Percentiles rank a stretch among this genome's conserved stretches.
Evolutionary conservation across 2,113 vertebrate genomes (phyloP).

Genomic region (Herpailurus yagouaroundi): DNA sequence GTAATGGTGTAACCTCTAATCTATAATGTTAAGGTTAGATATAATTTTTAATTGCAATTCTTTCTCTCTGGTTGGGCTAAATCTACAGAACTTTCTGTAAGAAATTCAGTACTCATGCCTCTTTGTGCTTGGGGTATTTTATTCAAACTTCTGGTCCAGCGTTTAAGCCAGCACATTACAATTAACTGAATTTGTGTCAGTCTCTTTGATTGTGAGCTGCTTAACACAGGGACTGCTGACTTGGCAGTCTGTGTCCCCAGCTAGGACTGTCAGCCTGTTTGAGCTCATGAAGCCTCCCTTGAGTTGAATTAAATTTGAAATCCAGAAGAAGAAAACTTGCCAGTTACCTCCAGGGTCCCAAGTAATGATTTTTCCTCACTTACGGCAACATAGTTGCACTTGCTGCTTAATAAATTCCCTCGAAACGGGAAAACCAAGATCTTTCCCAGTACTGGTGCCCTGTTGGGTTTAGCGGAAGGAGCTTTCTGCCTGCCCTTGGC

Average conservation of each 20-base stretch:
- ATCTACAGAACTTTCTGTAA: background rate
- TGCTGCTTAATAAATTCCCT: background rate
- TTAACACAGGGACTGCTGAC: background rate
- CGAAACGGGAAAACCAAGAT: background rate
- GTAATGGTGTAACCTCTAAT: no score
- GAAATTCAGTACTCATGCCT: background rate
- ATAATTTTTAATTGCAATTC: background rate
- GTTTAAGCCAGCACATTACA: background rate
- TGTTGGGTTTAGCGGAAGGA: background rate
- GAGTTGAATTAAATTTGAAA: constrained; percentile 40
- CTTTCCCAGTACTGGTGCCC: background rate
- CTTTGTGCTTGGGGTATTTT: background rate
- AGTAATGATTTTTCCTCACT: background rate
- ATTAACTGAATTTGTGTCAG: background rate
- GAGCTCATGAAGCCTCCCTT: background rate
- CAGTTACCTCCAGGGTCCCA: background rate
- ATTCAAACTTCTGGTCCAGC: background rate
- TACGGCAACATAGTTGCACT: background rate
- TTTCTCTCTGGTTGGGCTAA: background rate
- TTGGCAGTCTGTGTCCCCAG: background rate
- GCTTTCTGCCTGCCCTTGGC: background rate
- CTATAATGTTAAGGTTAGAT: background rate
- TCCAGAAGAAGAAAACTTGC: background rate
- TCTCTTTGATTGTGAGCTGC: background rate
- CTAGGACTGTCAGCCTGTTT: background rate